Conservation (phyloP, 2,888 invertebrate genomes). For the Abrostola tripartita region DNA sequence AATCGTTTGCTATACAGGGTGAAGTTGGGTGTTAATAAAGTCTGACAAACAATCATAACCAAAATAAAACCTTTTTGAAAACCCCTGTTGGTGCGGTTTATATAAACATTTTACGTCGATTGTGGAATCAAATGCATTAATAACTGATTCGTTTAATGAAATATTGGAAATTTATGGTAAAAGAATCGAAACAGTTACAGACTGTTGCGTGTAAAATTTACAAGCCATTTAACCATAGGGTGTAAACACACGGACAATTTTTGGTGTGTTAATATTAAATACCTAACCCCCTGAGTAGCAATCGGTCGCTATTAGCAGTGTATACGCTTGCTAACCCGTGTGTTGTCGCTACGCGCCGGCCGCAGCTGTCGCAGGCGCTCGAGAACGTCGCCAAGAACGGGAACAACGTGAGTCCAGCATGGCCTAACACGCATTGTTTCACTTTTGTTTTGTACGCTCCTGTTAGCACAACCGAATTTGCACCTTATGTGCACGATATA, state of each 20-base stretch:
- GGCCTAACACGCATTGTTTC: conserved; percentile 62
- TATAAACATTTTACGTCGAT: no score
- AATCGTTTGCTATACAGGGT: conserved; percentile 39
- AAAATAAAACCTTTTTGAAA: no score
- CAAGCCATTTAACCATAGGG: no score
- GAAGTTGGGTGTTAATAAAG: neutral
- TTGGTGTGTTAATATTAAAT: neutral
- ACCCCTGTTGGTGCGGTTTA: no score
- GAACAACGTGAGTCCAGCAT: conserved; percentile 88
- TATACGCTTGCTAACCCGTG: conserved; percentile 83
- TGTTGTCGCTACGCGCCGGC: conserved; percentile 82
- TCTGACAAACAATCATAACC: neutral
- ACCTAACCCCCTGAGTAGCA: conserved; percentile 19
- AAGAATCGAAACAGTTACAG: no score
- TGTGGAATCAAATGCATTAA: no score
- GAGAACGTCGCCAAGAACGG: conserved; percentile 91
- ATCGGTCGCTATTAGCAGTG: conserved; percentile 62
- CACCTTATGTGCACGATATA: neutral
- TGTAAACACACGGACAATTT: no score
- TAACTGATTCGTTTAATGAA: no score
- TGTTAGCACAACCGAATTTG: conserved; percentile 26
- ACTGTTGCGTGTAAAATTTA: no score
- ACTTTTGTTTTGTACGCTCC: conserved; percentile 23
- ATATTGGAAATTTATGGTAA: no score
- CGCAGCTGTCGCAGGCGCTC: conserved; percentile 90